phyloP scores from a whole-genome alignment of 2,888 invertebrate species.

The Caenorhabditis sp. region DNA sequence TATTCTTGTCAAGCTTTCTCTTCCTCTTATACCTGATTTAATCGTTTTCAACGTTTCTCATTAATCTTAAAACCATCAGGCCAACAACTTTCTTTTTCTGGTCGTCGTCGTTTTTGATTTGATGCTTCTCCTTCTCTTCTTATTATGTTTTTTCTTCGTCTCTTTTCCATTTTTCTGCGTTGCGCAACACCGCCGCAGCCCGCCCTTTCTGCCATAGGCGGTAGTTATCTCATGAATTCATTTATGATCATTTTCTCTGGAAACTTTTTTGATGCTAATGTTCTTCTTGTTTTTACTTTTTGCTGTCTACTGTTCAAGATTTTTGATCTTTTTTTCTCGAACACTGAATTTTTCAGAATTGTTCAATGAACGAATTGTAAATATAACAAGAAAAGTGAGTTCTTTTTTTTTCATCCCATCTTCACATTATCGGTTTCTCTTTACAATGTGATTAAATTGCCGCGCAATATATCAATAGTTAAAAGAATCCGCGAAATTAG shows the following conservation, averaged over 20 bases:
- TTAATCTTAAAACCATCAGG: constrained; percentile 44
- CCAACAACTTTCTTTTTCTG: constrained; percentile 8
- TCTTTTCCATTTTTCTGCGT: not conserved
- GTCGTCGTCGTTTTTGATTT: constrained; percentile 1
- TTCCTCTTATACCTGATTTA: constrained; percentile 28
- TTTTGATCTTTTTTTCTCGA: not conserved
- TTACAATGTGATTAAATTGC: not conserved
- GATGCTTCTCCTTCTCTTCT: constrained; percentile 10
- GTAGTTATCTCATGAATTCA: not conserved
- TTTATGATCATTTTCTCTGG: constrained; percentile 1
- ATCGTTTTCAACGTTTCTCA: constrained; percentile 42
- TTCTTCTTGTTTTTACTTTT: not conserved
- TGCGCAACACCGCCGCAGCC: constrained; percentile 3
- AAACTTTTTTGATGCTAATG: not conserved
- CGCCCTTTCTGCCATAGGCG: constrained; percentile 3
- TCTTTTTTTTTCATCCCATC: too few relatives aligned
- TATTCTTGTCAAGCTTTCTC: constrained; percentile 1
- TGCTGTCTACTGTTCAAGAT: not conserved
- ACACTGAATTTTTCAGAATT: too few relatives aligned
- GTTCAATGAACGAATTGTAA: too few relatives aligned
- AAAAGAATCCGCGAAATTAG: not conserved
- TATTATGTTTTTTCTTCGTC: not conserved
- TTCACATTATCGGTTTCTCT: too few relatives aligned
- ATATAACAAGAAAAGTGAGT: too few relatives aligned
- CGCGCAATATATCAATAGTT: not conserved